Conservation (phyloP, 1,140 invertebrate genomes). For the Ooceraea biroi region DNA sequence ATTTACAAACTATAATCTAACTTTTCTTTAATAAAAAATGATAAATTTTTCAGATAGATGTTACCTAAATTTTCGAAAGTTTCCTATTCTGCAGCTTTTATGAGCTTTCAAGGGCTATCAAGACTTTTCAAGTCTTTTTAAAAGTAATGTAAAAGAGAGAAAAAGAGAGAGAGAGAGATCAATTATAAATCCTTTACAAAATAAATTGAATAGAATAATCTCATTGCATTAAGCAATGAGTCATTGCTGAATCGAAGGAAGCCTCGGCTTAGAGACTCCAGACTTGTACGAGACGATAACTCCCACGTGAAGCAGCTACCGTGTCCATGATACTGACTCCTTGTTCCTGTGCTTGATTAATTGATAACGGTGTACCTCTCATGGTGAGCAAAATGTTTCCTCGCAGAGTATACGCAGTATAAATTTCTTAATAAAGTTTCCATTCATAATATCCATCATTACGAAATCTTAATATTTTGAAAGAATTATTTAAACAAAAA, state of each 20-base stretch:
- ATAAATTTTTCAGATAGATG: constrained; percentile 21
- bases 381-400: not conserved
- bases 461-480: not conserved
- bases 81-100: not conserved
- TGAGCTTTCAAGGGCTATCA: not conserved
- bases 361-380: constrained; percentile 68
- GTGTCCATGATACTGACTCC: constrained; percentile 69
- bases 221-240: constrained; percentile 33
- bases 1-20: constrained; percentile 32
- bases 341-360: constrained; percentile 72
- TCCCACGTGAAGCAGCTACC: constrained; percentile 78
- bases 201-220: not conserved
- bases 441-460: not conserved
- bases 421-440: constrained; percentile 12
- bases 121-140: no score
- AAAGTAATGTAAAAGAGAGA: no score
- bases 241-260: constrained; percentile 39
- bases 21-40: constrained; percentile 35
- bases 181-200: constrained; percentile 5
- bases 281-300: constrained; percentile 66
- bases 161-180: no score
- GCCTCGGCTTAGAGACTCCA: constrained; percentile 64
- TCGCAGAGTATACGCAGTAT: not conserved
- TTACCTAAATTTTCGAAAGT: not conserved
- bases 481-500: not conserved